Conservation (phyloP, 2,888 invertebrate genomes). For the Cordilura impudica region DNA sequence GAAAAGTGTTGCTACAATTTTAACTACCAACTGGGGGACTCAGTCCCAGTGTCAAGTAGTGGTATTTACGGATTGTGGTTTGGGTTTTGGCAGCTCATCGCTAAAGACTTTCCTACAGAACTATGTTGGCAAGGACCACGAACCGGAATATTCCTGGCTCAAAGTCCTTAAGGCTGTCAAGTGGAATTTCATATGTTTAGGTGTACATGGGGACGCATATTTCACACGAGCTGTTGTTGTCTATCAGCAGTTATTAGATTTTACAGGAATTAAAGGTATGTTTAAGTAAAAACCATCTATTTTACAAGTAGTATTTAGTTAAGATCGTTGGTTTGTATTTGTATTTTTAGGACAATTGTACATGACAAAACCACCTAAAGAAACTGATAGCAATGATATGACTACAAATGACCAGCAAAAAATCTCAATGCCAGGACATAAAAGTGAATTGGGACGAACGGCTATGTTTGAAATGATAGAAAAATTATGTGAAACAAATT, state of each 20-base stretch:
- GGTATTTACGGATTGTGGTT: slow-evolving; percentile 87
- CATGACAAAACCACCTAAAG: slow-evolving; percentile 70
- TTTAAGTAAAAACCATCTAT: not conserved
- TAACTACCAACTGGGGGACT: slow-evolving; percentile 93
- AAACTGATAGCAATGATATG: slow-evolving; percentile 76
- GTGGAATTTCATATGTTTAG: slow-evolving; percentile 86
- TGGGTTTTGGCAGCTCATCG: slow-evolving; percentile 81
- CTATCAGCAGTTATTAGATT: slow-evolving; percentile 89
- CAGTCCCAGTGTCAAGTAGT: slow-evolving; percentile 90
- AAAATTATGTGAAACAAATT: slow-evolving; percentile 85
- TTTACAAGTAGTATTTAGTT: not conserved
- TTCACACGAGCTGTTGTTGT: slow-evolving; percentile 74
- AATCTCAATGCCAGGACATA: slow-evolving; percentile 65
- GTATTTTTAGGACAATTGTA: slow-evolving; percentile 68
- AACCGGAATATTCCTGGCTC: slow-evolving; percentile 81
- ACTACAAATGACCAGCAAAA: slow-evolving; percentile 32
- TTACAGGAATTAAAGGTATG: slow-evolving; percentile 85
- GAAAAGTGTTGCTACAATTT: slow-evolving; percentile 86
- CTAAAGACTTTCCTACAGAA: slow-evolving; percentile 80
- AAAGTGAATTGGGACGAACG: slow-evolving; percentile 74
- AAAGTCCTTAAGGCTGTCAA: slow-evolving; percentile 90
- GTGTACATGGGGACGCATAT: slow-evolving; percentile 82
- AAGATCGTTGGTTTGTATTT: not conserved
- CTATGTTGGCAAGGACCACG: slow-evolving; percentile 67
- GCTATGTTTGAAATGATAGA: slow-evolving; percentile 80